Percentiles rank a stretch among this genome's conserved stretches.
Conservation (phyloP, 2,888 invertebrate genomes). For the Steinernema scapterisci region DNA sequence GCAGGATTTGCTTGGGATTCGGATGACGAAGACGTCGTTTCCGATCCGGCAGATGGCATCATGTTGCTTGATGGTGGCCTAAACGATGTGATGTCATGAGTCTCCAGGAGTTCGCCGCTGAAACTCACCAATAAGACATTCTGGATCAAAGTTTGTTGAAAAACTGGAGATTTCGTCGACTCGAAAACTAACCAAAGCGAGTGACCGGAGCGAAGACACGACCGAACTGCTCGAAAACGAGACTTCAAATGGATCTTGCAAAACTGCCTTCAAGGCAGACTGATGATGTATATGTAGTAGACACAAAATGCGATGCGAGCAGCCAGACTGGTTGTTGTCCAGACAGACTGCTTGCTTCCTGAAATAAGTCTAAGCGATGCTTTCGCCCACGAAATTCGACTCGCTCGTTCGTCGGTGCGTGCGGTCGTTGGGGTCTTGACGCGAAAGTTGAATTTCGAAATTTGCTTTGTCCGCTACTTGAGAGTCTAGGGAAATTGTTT, state of each 20-base stretch:
- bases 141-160: not conserved
- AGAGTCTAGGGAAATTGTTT: not conserved
- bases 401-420: no score
- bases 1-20: not conserved
- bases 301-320: not conserved
- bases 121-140: slow-evolving; percentile 17
- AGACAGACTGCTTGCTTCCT: no score
- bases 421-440: no score
- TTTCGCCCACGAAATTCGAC: no score
- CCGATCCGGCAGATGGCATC: not conserved
- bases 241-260: not conserved
- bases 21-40: not conserved
- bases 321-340: no score
- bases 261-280: not conserved
- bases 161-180: not conserved
- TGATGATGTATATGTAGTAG: not conserved
- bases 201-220: not conserved
- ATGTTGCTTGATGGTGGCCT: not conserved
- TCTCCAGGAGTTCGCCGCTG: not conserved
- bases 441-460: not conserved
- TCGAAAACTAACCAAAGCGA: slow-evolving; percentile 30
- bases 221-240: not conserved
- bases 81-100: not conserved
- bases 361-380: no score
- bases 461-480: not conserved